These are phyloP conservation scores for Brenthis hecate DNA, from an alignment of 2,888 invertebrate species.

Conservation along the genomic window DNA sequence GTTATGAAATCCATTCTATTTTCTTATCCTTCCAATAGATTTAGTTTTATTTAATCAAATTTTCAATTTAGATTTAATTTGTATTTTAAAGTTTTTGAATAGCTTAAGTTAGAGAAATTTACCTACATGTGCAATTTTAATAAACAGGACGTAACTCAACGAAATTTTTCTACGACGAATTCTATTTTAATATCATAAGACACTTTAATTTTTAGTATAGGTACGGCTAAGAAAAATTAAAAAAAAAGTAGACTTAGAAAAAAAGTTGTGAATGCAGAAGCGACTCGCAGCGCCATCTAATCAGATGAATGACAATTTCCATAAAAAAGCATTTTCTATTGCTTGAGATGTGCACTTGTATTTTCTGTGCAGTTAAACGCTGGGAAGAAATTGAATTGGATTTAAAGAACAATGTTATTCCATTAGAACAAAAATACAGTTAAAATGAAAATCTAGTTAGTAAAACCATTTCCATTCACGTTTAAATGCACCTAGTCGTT, in stretches of 20 bases:
- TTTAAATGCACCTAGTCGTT: background rate
- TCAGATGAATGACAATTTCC: constrained; percentile 68
- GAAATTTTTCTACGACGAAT: too few species aligned
- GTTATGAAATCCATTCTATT: constrained; percentile 34
- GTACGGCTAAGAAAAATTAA: too few species aligned
- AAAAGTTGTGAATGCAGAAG: background rate
- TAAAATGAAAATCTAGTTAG: background rate
- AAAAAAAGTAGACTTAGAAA: too few species aligned
- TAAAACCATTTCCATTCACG: background rate
- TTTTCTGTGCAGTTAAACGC: constrained; percentile 12
- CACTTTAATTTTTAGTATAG: too few species aligned
- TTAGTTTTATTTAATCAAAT: background rate
- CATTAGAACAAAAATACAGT: constrained; percentile 15
- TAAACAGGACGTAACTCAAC: too few species aligned
- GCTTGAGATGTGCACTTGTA: constrained; percentile 49
- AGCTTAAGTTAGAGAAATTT: background rate
- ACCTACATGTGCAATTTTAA: too few species aligned
- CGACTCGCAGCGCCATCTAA: constrained; percentile 54
- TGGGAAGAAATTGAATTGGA: constrained; percentile 14
- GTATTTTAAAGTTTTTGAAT: background rate
- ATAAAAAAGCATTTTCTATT: constrained; percentile 66
- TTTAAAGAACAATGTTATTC: constrained; percentile 14
- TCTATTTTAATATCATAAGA: too few species aligned
- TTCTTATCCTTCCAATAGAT: constrained; percentile 2
- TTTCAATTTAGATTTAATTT: background rate